Percentiles rank a stretch among this genome's conserved stretches.
Conservation (phyloP, 2,113 vertebrate species). For the Euleptes europaea region DNA sequence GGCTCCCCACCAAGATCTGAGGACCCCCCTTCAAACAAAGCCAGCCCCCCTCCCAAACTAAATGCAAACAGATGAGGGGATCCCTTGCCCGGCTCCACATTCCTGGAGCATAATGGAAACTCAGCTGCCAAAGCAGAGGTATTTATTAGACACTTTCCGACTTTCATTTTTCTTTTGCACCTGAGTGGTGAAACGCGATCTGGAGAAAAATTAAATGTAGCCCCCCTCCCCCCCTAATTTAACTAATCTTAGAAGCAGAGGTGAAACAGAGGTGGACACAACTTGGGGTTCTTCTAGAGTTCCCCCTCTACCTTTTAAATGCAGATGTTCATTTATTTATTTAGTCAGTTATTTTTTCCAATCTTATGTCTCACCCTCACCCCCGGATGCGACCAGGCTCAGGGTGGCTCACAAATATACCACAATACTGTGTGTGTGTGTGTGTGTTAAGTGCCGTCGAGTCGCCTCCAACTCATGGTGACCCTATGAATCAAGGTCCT, state of each 20-base stretch:
- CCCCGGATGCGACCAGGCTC: too few species aligned
- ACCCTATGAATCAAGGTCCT: too few species aligned
- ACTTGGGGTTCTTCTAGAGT: rapidly evolving
- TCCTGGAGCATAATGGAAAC: background rate
- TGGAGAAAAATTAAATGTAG: conserved; percentile 7
- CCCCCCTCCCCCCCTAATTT: conserved; percentile 23
- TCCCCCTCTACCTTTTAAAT: background rate
- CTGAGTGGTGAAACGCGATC: background rate
- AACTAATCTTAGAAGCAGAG: conserved; percentile 20
- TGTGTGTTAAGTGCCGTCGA: too few species aligned
- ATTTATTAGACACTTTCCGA: rapidly evolving
- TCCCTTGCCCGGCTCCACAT: background rate
- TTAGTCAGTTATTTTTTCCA: too few species aligned
- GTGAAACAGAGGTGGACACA: conserved; percentile 21
- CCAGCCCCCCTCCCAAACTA: background rate
- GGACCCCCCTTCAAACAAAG: background rate
- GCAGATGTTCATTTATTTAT: background rate
- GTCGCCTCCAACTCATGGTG: too few species aligned
- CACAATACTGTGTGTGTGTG: too few species aligned
- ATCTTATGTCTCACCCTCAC: too few species aligned
- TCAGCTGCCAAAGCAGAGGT: background rate
- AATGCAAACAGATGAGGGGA: conserved; percentile 41
- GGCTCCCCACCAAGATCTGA: background rate
- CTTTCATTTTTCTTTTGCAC: conserved; percentile 1
- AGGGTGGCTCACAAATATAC: too few species aligned